Percentiles rank a stretch among this genome's conserved stretches.
These are phyloP conservation scores for Gadus macrocephalus DNA, from an alignment of 2,113 vertebrate species.

Conservation along the genomic window DNA sequence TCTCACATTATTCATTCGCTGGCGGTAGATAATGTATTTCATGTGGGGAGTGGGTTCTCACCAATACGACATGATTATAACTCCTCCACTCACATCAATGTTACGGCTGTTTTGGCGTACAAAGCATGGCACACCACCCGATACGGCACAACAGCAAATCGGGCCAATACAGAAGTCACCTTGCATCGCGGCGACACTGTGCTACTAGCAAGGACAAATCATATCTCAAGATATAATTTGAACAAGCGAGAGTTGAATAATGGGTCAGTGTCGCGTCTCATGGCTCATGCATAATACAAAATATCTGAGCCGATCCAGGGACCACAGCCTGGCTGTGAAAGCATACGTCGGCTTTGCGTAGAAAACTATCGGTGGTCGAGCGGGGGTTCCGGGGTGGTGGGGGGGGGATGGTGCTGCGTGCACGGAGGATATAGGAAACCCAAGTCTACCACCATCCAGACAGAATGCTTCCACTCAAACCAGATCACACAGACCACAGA, in stretches of 20 bases:
- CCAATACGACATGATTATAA: background rate
- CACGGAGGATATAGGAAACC: constrained; percentile 49
- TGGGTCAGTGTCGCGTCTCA: constrained; percentile 23
- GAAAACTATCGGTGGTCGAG: constrained; percentile 9
- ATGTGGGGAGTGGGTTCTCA: background rate
- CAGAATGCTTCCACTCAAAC: constrained; percentile 60
- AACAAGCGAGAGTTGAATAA: constrained; percentile 26
- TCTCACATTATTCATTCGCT: constrained; percentile 20
- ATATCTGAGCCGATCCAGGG: constrained; percentile 25
- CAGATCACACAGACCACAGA: constrained; percentile 67
- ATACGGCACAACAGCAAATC: too few relatives aligned
- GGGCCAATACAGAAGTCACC: too few relatives aligned
- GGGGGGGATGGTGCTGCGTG: background rate
- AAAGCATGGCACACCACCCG: too few relatives aligned
- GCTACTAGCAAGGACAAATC: too few relatives aligned
- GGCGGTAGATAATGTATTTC: constrained; percentile 13
- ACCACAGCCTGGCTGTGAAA: constrained; percentile 40
- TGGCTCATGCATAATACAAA: constrained; percentile 34
- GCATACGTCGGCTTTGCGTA: constrained; percentile 39
- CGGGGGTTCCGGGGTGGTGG: background rate
- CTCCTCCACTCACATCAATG: background rate
- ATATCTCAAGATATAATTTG: too few relatives aligned
- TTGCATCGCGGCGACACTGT: too few relatives aligned
- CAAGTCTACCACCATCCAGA: constrained; percentile 56
- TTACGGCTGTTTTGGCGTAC: background rate